A percentile compares a stretch with the other conserved stretches of the same genome.
Evolutionary conservation across 1,140 invertebrate genomes (phyloP).

Genomic region (Tetragonula clypearis): DNA sequence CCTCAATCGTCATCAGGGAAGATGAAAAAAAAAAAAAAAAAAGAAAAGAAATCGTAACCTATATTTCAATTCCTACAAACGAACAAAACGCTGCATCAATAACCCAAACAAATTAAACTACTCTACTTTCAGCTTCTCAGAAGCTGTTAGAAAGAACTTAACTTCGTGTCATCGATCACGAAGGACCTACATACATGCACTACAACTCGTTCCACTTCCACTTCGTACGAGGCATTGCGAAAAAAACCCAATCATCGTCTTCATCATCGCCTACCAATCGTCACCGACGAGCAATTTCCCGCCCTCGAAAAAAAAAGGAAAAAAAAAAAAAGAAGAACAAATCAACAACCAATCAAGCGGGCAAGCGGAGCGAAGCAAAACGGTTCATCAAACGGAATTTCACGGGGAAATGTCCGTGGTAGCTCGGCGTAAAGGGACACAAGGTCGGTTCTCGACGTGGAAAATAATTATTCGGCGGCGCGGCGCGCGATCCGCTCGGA

Average conservation of each 20-base stretch:
- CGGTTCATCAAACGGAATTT: not conserved
- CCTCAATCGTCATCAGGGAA: not conserved
- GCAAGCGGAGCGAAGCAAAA: not conserved
- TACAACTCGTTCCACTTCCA: not conserved
- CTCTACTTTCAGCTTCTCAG: not conserved
- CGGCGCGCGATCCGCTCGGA: not conserved
- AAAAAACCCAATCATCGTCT: not conserved
- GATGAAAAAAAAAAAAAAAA: not conserved
- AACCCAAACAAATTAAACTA: too few species aligned
- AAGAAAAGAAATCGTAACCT: not conserved
- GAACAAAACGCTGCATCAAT: not conserved
- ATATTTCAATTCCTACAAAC: not conserved
- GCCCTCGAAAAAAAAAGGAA: not conserved
- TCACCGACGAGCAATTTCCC: not conserved
- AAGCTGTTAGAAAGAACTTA: not conserved
- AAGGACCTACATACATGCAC: not conserved
- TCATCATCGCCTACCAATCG: not conserved
- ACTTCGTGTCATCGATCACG: not conserved
- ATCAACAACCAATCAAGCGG: not conserved
- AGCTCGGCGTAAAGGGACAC: not conserved
- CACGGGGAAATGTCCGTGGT: not conserved
- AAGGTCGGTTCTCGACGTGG: not conserved
- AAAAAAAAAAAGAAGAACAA: not conserved
- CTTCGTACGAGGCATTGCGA: not conserved
- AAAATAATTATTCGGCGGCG: conserved; percentile 8